These are phyloP conservation scores for Zaprionus vittiger DNA, from an alignment of 1,140 invertebrate genomes.

Conservation along the genomic window DNA sequence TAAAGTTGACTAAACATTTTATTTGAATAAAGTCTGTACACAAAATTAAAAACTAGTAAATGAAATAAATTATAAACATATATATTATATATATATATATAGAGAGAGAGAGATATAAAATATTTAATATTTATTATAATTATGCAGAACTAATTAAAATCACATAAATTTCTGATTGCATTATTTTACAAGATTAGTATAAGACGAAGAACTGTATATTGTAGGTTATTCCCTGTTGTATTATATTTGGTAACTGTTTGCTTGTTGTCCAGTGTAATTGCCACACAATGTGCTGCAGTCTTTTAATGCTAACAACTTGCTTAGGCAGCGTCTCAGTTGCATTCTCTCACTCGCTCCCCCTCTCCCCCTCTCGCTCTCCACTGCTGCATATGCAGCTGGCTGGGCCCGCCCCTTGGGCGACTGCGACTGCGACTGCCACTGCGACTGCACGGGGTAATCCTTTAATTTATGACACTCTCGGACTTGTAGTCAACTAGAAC, in stretches of 20 bases:
- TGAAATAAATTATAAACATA: too few relatives aligned
- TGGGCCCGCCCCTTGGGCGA: neutral
- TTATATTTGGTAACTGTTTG: neutral
- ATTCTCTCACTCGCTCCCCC: slow-evolving; percentile 6
- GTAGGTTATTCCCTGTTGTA: too few relatives aligned
- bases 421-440: slow-evolving; percentile 16
- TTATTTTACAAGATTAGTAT: neutral
- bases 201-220: neutral
- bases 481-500: slow-evolving; percentile 59
- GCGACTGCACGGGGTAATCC: slow-evolving; percentile 40
- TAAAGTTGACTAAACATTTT: too few relatives aligned
- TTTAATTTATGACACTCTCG: slow-evolving; percentile 56
- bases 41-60: too few relatives aligned
- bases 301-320: slow-evolving; percentile 81
- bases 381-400: slow-evolving; percentile 20
- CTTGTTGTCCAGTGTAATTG: slow-evolving; percentile 67
- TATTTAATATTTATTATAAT: too few relatives aligned
- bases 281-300: slow-evolving; percentile 69
- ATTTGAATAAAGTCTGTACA: too few relatives aligned
- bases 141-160: too few relatives aligned
- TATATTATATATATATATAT: too few relatives aligned
- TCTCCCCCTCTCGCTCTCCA: too few relatives aligned
- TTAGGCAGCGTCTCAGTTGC: slow-evolving; percentile 47
- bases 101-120: too few relatives aligned
- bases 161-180: too few relatives aligned